Evolutionary conservation across 1,140 invertebrate genomes (phyloP).

Genomic region (Varroa destructor): DNA sequence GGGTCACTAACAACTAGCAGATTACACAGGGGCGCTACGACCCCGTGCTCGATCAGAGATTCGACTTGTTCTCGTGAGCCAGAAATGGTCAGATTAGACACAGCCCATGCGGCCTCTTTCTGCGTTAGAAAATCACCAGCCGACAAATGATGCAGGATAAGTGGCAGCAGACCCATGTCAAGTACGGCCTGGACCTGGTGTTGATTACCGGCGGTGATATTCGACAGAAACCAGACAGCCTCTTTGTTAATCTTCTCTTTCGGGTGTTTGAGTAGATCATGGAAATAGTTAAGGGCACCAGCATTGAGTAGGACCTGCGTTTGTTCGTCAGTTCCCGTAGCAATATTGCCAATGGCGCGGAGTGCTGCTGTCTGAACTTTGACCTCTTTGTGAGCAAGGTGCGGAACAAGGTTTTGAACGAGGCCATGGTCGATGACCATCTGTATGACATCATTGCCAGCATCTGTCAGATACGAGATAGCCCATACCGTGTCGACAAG

Average conservation of each 20-base stretch:
- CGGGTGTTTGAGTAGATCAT: conserved; percentile 55
- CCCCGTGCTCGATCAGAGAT: conserved; percentile 48
- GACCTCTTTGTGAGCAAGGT: conserved; percentile 86
- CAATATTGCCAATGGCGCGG: conserved; percentile 54
- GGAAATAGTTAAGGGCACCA: conserved; percentile 59
- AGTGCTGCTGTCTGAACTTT: conserved; percentile 87
- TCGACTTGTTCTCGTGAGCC: conserved; percentile 55
- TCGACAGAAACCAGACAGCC: conserved; percentile 67
- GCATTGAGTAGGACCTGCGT: conserved; percentile 76
- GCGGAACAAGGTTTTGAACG: conserved; percentile 80
- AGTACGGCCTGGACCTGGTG: conserved; percentile 62
- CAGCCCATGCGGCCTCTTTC: conserved; percentile 66
- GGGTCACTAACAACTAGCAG: conserved; percentile 47
- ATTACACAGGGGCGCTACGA: conserved; percentile 46
- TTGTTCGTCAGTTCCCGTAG: conserved; percentile 54
- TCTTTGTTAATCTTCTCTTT: conserved; percentile 68
- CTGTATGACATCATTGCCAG: conserved; percentile 33
- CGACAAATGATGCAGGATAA: conserved; percentile 54
- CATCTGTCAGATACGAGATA: conserved; percentile 22
- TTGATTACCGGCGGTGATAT: conserved; percentile 62
- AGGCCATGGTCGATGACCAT: conserved; percentile 93
- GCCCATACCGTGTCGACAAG: conserved; percentile 18
- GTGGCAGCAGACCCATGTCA: conserved; percentile 52
- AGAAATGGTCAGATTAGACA: conserved; percentile 64
- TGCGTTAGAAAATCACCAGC: conserved; percentile 62